Base-by-base conservation (phyloP, 2,113 vertebrate species). In the Helogale parvula region DNA sequence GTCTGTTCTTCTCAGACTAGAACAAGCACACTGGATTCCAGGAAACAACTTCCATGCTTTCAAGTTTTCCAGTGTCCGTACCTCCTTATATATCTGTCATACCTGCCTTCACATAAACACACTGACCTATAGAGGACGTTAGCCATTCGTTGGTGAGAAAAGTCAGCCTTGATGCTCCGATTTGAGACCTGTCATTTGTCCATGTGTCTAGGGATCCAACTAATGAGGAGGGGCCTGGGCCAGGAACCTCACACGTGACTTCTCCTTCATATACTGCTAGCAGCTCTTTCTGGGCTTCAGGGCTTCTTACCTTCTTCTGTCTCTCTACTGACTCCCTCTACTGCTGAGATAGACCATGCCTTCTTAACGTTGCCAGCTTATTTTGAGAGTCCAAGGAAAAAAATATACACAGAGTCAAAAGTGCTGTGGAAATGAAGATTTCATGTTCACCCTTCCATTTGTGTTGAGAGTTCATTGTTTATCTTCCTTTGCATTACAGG, bases 1-100 rank as follows among this genome's bases (percentile, higher is more conserved):
- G 33, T 92, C 80, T 98, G 96, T 97, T 97, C 47, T 84, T 97
- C 72, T 35, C 66, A 50, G n/a, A 92, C 82, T 94, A 98, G 60
- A 98, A 93, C 21, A 96, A 92, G 95, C 68, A 90, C 72, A 88
- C n/a, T 74, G n/a, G 57, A 50, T 90, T 96, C 83, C 89, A 97
- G 94, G 68, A 98, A 97, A 84, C 17, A 7, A 81, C 90, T 33
- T 95, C 47, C 92, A 94, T 45, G 57, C 80, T 96, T 93, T 92
- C 16, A 31, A 47, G 76, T 80, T 88, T 86, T 85, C 86, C 45
- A 41, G 2, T 54, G 33, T 60, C 45, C 68, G 15, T 88, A 57
- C 82, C 60, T 94, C 54, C 11, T 97, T 90, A 12, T 57, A 14
- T 31, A 54, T 54, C 69, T 71, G 82, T 84, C 65, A 69, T 0